Percentiles rank a stretch among this genome's conserved stretches.
Evolutionary conservation across 2,797 vertebrate species (phyloP).

Genomic region (Lophura swinhoii): DNA sequence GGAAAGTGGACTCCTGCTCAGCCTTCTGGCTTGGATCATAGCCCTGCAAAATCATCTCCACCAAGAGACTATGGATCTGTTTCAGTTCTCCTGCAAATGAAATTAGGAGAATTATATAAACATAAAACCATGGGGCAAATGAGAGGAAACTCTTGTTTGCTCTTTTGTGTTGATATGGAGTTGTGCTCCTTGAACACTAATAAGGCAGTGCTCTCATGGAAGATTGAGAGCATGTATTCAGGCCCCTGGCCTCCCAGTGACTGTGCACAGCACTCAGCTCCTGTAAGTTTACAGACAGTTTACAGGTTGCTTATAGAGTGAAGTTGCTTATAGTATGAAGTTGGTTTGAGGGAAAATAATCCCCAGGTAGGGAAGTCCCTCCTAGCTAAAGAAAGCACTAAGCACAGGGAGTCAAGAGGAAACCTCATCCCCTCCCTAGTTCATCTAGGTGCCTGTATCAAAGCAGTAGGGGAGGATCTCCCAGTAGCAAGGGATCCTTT

Average conservation of each 20-base stretch:
- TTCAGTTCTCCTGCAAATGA: conserved; percentile 49
- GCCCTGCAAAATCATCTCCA: conserved; percentile 32
- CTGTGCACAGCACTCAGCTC: background rate
- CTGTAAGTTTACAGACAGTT: background rate
- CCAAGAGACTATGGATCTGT: conserved; percentile 32
- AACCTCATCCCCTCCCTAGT: background rate
- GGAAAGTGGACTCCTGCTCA: background rate
- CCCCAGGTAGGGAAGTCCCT: background rate
- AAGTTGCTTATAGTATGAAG: background rate
- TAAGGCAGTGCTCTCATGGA: background rate
- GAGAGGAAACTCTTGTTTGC: conserved; percentile 28
- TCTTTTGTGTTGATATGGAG: conserved; percentile 3
- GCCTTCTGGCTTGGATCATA: conserved; percentile 43
- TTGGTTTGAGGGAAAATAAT: background rate
- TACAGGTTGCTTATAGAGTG: background rate
- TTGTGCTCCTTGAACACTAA: background rate
- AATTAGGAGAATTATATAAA: conserved; percentile 40
- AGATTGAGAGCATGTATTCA: rapidly evolving
- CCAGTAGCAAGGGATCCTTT: background rate
- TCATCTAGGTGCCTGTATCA: background rate
- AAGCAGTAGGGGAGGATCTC: background rate
- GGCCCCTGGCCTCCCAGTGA: background rate
- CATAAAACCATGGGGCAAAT: conserved; percentile 27
- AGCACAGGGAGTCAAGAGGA: background rate
- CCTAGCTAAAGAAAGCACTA: background rate